Percentiles rank a stretch among this genome's conserved stretches.
phyloP scores from a whole-genome alignment of 2,113 vertebrate genomes.

The Triplophysa tibetana region DNA sequence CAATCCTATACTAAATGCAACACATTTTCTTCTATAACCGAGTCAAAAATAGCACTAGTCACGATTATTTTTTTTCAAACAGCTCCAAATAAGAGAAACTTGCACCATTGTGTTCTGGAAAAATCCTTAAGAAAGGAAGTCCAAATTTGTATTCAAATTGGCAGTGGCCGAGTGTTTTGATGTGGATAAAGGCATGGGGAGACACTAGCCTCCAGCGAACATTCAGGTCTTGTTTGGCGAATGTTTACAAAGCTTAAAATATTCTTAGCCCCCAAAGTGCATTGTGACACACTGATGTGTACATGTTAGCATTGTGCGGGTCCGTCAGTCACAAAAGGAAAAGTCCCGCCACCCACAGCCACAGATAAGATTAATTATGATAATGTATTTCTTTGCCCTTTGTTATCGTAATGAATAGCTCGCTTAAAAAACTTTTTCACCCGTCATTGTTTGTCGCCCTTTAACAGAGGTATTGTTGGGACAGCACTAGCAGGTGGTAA shows the following conservation, averaged over 20 bases:
- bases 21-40: background rate
- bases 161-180: constrained; percentile 35
- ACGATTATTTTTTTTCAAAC: background rate
- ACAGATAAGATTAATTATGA: constrained; percentile 94
- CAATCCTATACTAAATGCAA: background rate
- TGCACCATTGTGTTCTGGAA: background rate
- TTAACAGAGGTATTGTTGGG: constrained; percentile 86
- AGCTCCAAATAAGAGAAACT: background rate
- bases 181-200: constrained; percentile 46
- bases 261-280: constrained; percentile 60
- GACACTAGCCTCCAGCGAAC: constrained; percentile 45
- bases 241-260: constrained; percentile 69
- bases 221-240: constrained; percentile 56
- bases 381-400: constrained; percentile 94
- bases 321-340: constrained; percentile 63
- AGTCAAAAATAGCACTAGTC: background rate
- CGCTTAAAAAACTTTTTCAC: constrained; percentile 87
- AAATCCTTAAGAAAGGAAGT: constrained; percentile 30
- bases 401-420: constrained; percentile 92
- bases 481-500: constrained; percentile 87
- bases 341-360: constrained; percentile 86
- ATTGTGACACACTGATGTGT: constrained; percentile 69
- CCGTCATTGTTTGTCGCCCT: constrained; percentile 86
- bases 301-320: constrained; percentile 66
- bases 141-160: constrained; percentile 42